A percentile compares a stretch with the other conserved stretches of the same genome.
Evolutionary conservation across 2,888 invertebrate genomes (phyloP).

Genomic region (Charanyca ferruginea): DNA sequence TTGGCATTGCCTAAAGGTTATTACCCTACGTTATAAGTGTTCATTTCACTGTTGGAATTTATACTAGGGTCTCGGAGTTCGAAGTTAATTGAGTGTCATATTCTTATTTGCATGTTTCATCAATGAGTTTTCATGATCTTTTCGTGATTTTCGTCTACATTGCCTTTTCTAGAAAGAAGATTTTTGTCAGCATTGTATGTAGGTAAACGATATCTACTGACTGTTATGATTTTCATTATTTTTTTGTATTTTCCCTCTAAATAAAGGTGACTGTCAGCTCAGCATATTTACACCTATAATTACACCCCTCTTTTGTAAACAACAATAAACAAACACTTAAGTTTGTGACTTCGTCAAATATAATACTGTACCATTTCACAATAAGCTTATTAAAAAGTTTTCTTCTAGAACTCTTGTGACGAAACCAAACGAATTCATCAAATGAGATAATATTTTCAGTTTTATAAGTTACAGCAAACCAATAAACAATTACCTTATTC

Average conservation of each 20-base stretch:
- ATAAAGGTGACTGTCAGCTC: background rate
- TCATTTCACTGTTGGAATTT: conserved; percentile 62
- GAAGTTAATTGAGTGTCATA: conserved; percentile 68
- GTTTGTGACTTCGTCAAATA: conserved; percentile 36
- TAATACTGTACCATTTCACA: conserved; percentile 24
- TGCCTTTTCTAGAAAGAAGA: conserved; percentile 22
- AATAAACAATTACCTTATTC: background rate
- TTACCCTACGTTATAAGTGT: conserved; percentile 61
- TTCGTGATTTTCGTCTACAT: conserved; percentile 39
- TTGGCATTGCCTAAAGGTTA: conserved; percentile 63
- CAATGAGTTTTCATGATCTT: conserved; percentile 47
- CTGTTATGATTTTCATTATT: background rate
- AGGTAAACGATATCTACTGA: background rate
- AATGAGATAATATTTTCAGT: conserved; percentile 22
- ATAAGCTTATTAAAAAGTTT: conserved; percentile 57
- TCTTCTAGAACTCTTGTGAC: conserved; percentile 28
- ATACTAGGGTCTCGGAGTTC: conserved; percentile 49
- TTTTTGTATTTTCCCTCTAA: no score
- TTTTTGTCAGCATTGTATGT: conserved; percentile 6
- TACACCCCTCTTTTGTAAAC: conserved; percentile 15
- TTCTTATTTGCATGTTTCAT: conserved; percentile 67
- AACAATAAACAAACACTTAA: conserved; percentile 33
- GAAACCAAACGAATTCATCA: conserved; percentile 33
- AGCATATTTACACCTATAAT: no score
- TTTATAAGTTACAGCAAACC: background rate